Percentiles rank a stretch among this genome's conserved stretches.
Evolutionary conservation across 1,140 invertebrate genomes (phyloP).

Genomic region (Hesperophylax magnus): DNA sequence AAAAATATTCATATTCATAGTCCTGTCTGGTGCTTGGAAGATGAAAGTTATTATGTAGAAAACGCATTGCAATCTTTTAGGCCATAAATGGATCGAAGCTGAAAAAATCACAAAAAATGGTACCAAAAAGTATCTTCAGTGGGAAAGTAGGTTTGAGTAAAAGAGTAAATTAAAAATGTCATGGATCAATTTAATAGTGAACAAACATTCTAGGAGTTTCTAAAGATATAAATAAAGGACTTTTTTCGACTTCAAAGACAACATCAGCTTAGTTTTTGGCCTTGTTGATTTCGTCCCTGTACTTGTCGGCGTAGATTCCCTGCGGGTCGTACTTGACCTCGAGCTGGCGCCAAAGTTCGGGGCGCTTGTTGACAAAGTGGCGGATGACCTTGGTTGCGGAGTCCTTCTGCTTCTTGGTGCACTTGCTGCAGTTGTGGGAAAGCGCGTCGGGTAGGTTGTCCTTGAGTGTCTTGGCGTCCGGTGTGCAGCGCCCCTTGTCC

Average conservation of each 20-base stretch:
- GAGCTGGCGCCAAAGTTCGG: conserved; percentile 74
- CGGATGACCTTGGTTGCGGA: conserved; percentile 74
- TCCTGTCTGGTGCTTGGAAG: too few species aligned
- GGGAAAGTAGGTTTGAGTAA: background rate
- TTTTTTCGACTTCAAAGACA: background rate
- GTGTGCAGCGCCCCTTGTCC: conserved; percentile 78
- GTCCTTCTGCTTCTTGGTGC: conserved; percentile 74
- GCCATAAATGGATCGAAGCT: too few species aligned
- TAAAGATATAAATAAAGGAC: background rate
- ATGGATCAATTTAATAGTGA: conserved; percentile 16
- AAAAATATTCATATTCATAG: too few species aligned
- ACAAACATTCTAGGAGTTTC: background rate
- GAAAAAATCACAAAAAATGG: too few species aligned
- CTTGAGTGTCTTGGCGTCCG: conserved; percentile 80
- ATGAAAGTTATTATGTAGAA: too few species aligned
- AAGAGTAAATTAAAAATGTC: background rate
- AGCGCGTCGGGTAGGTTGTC: conserved; percentile 79
- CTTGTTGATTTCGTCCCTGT: conserved; percentile 65
- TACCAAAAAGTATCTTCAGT: too few species aligned
- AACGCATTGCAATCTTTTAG: too few species aligned
- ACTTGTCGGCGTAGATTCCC: conserved; percentile 73
- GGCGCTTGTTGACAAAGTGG: conserved; percentile 73
- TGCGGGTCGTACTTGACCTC: conserved; percentile 77
- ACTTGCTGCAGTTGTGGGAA: conserved; percentile 76
- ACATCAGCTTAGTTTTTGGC: background rate